phyloP scores from a whole-genome alignment of 2,113 vertebrate species.

The Phyllopteryx taeniolatus region DNA sequence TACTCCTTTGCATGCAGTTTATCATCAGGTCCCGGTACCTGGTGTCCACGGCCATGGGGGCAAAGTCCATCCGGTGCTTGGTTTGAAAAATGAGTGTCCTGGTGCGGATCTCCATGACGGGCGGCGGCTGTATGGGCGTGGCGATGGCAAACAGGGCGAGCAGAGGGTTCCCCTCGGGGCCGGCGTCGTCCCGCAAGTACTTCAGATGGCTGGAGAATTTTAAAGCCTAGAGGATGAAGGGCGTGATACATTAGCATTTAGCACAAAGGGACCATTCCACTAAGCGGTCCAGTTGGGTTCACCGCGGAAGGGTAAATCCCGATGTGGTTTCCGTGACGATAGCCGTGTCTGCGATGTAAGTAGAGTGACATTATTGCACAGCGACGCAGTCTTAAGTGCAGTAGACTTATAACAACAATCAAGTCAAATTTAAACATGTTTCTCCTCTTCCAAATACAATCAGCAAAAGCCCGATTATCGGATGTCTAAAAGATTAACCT shows the following conservation, averaged over 20 bases:
- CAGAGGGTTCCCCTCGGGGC: slow-evolving; percentile 39
- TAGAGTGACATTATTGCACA: too few relatives aligned
- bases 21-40: slow-evolving; percentile 50
- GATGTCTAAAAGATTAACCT: too few relatives aligned
- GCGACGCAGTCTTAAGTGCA: too few relatives aligned
- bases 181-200: slow-evolving; percentile 65
- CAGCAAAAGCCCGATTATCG: too few relatives aligned
- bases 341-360: too few relatives aligned
- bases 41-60: slow-evolving; percentile 66
- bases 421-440: too few relatives aligned
- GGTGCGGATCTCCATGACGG: slow-evolving; percentile 74
- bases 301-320: too few relatives aligned
- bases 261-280: background rate
- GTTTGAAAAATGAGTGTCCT: slow-evolving; percentile 75
- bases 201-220: slow-evolving; percentile 76
- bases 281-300: too few relatives aligned
- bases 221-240: slow-evolving; percentile 58
- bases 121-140: slow-evolving; percentile 63
- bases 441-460: too few relatives aligned
- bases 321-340: too few relatives aligned
- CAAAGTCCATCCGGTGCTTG: slow-evolving; percentile 79
- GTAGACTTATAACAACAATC: too few relatives aligned
- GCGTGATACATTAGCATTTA: background rate
- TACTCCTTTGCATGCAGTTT: too few relatives aligned
- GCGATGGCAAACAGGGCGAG: slow-evolving; percentile 72